Percentiles rank a stretch among this genome's conserved stretches.
phyloP scores from a whole-genome alignment of 2,797 vertebrate species.

The Crypturellus tataupa region DNA sequence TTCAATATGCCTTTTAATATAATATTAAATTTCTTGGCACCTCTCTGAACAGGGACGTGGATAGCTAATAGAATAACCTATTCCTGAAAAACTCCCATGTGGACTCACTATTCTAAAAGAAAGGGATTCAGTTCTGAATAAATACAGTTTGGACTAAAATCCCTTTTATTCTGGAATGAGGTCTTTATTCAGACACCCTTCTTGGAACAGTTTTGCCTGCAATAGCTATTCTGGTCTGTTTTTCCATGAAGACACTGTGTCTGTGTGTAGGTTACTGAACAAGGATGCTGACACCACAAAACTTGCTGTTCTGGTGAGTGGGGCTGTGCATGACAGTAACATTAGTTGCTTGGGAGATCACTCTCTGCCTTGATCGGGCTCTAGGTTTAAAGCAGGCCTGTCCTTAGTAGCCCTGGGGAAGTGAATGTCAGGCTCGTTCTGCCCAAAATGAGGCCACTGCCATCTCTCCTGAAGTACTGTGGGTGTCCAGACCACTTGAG shows the following conservation, averaged over 20 bases:
- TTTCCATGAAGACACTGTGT: not conserved
- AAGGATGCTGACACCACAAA: not conserved
- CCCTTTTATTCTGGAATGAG: not conserved
- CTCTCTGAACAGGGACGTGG: not conserved
- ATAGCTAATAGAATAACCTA: not conserved
- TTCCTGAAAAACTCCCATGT: fast-evolving
- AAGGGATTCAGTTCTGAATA: not conserved
- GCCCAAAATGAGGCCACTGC: not conserved
- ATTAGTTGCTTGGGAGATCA: not conserved
- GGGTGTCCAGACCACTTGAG: slow-evolving; percentile 14
- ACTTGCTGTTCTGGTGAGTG: not conserved
- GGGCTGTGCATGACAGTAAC: not conserved
- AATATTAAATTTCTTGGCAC: not conserved
- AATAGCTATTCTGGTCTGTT: not conserved
- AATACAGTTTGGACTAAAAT: not conserved
- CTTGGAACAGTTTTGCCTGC: not conserved
- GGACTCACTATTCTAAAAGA: not conserved
- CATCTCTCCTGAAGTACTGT: not conserved
- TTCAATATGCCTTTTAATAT: not conserved
- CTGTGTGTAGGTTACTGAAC: not conserved
- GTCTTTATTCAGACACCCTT: not conserved
- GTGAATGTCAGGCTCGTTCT: not conserved
- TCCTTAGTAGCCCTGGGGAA: not conserved
- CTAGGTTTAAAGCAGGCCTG: slow-evolving; percentile 2
- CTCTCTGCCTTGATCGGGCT: not conserved